Conservation (phyloP, 2,797 vertebrate genomes). For the Remorina albescens region DNA sequence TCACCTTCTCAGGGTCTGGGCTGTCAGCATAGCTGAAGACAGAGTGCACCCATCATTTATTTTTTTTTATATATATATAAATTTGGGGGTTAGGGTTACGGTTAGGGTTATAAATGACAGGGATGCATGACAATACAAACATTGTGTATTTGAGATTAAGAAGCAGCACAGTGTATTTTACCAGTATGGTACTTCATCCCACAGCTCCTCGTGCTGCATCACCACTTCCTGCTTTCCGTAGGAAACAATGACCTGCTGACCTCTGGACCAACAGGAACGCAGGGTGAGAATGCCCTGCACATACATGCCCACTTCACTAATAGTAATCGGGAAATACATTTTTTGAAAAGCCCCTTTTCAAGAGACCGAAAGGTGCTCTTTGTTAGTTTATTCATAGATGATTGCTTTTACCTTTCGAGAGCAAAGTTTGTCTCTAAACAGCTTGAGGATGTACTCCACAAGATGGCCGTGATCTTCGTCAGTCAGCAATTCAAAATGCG, state of each 20-base stretch:
- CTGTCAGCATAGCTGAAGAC: constrained; percentile 89
- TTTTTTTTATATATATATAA: too few species aligned
- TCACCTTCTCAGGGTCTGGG: constrained; percentile 79
- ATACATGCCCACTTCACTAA: background rate
- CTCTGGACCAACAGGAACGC: constrained; percentile 84
- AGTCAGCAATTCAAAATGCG: constrained; percentile 85
- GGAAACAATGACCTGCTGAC: constrained; percentile 88
- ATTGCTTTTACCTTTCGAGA: constrained; percentile 80
- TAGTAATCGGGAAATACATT: too few species aligned
- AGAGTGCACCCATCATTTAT: background rate
- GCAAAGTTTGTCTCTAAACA: constrained; percentile 86
- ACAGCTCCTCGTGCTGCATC: constrained; percentile 81
- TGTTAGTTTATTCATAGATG: too few species aligned
- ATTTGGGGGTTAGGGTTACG: too few species aligned
- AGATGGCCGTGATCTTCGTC: constrained; percentile 81
- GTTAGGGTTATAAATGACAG: too few species aligned
- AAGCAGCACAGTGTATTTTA: constrained; percentile 30
- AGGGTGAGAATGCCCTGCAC: constrained; percentile 86
- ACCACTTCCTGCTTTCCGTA: constrained; percentile 81
- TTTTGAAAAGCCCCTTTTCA: too few species aligned
- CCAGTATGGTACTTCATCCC: constrained; percentile 83
- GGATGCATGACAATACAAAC: background rate
- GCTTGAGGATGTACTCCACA: constrained; percentile 77
- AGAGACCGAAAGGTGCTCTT: too few species aligned
- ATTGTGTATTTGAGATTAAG: background rate